Evolutionary conservation across 2,888 invertebrate genomes (phyloP), one percentile per base, ranked within the genome.

Genomic region (Parasteatoda lunata): DNA sequence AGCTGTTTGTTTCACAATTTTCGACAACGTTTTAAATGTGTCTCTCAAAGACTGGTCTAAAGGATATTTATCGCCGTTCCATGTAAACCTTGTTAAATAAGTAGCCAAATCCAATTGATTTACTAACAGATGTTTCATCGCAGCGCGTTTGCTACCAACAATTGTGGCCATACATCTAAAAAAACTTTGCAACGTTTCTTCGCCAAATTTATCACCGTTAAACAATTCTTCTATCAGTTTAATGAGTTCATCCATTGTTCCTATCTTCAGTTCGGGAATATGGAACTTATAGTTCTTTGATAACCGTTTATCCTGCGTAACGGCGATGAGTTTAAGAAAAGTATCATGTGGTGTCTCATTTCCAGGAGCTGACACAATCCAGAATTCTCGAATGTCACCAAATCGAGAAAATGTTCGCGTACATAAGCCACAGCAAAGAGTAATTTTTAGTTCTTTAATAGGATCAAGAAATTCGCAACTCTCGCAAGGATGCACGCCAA

Each of bases 201-300:
- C 71, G 3, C 76, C 66, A 52, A n/a, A 48, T 7, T 6, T 11
- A 15, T 86, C 85, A 59, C 76, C 7, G 1, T 54, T 66, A 7
- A 6, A n/a, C 30, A 86, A 13, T 5, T 65, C 52, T 30, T 72
- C 85, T 4, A 54, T 47, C 6, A 72, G 48, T 6, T 51, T 13
- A 13, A 86, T 49, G 1, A 86, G 66, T 7, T 59, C 54, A 13
- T 86, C 71, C 11, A 77, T 13, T 5, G 70, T 81, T 4, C 85
- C 80, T 5, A 71, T 15, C n/a, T 66, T 70, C 13, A 86, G 72
- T 7, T 49, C 13, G 3, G 85, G 85, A 4, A 81, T 68, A 30
- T 86, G 85, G 13, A 86, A 80, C n/a, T 86, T 86, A 66, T 77
- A 86, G 9, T 86, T 86, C 0, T 66, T 52, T 3, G 85, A 86